Evolutionary conservation across 2,888 invertebrate species (phyloP).

Genomic region (Griposia aprilina): DNA sequence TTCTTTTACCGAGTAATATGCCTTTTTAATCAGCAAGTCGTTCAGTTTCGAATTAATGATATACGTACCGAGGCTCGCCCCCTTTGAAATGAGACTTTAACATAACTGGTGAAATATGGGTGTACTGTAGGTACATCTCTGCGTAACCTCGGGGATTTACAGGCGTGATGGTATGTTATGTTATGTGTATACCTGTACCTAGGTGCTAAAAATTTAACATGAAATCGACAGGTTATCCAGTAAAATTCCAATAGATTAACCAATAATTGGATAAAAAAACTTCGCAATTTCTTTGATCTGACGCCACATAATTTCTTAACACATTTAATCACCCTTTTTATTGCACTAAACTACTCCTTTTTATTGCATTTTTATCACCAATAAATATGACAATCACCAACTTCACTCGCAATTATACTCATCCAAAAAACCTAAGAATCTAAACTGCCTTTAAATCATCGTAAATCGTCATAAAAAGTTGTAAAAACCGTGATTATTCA

Average conservation of each 20-base stretch:
- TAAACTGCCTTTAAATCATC: slow-evolving; percentile 42
- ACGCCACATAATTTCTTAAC: too few species aligned
- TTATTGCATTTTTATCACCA: slow-evolving; percentile 1
- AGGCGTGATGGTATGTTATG: too few species aligned
- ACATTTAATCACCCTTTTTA: neutral
- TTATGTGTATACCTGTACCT: neutral
- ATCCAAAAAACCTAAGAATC: slow-evolving; percentile 31
- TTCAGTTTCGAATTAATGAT: too few species aligned
- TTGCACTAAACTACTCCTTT: neutral
- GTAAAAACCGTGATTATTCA: slow-evolving; percentile 44
- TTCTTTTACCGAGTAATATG: too few species aligned
- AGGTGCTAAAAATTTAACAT: neutral
- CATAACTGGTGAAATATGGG: too few species aligned
- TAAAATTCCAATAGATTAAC: too few species aligned
- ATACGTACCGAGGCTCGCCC: too few species aligned
- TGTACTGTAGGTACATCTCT: too few species aligned
- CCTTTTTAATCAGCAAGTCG: too few species aligned
- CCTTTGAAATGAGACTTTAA: too few species aligned
- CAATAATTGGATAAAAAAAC: neutral
- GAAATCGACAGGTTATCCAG: neutral
- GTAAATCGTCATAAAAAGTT: slow-evolving; percentile 23
- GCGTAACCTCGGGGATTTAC: too few species aligned
- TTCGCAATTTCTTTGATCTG: neutral
- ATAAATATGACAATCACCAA: slow-evolving; percentile 37
- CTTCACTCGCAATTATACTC: neutral